Base-by-base conservation (phyloP, 1,140 invertebrate genomes). In the Sminthurinus signatus region DNA sequence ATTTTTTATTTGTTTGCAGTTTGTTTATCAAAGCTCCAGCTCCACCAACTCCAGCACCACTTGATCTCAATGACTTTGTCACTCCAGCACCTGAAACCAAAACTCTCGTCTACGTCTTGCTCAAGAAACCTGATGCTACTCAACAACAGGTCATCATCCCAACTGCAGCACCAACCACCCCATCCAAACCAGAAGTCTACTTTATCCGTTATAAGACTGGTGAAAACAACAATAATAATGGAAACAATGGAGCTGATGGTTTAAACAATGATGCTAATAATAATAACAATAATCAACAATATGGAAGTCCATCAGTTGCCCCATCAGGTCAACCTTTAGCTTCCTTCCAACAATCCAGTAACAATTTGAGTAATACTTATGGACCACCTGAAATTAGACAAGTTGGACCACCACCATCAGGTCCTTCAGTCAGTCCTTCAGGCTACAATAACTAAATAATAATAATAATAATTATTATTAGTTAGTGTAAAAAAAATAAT, bases 101-200 rank as follows among this genome's bases (percentile, higher is more conserved):
- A 81, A 91, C 89, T 25, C 80, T 91, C 60, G 89, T 91, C 70
- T 91, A 91, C 78, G 89, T 91, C 25, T 77, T 91, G 76, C 87
- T 90, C 62, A 90, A 90, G 83, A 88, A 86, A 76, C 88, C 88
- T 67, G 87, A 90, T 75, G 68, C 84, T 89, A 76, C 80, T 79
- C 70, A 82, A 89, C 56, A 31, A 29, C 52, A 63, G 48, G 52
- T 64, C 23, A 42, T 23, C 25, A 51, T 55, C 28, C 62, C 86
- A 85, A n/a, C 85, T 85, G 4, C 79, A 83, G 28, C 81, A 84
- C 0, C 88, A 87, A 8, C 89, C 87, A 51, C 85, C 86, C 88
- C 88, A 25, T 85, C 85, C 80, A 90, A 91, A 78, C 88, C 88
- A 3, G 88, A 90, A 78, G 88, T 91, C 36, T 91, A 90, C 81